Evolutionary conservation across 2,888 invertebrate species (phyloP).

Genomic region (Megalurothrips usitatus): DNA sequence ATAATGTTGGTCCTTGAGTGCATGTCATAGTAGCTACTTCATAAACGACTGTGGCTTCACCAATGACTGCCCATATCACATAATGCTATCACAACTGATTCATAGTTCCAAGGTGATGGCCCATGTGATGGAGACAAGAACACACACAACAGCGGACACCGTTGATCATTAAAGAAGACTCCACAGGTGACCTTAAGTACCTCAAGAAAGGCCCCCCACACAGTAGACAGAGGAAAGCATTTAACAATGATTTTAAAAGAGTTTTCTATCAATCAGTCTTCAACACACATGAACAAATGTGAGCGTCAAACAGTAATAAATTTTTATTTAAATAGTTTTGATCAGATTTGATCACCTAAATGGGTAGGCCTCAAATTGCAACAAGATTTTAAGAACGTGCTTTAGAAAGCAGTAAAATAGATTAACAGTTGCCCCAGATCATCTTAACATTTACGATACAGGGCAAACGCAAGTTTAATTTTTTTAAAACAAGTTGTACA

Average conservation of each 20-base stretch:
- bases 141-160: background rate
- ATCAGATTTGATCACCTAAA: background rate
- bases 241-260: background rate
- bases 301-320: background rate
- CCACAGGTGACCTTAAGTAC: background rate
- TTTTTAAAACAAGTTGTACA: background rate
- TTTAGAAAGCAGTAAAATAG: background rate
- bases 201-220: background rate
- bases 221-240: background rate
- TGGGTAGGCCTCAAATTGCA: background rate
- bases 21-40: background rate
- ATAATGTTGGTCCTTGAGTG: background rate
- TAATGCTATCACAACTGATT: background rate
- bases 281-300: background rate
- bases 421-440: background rate
- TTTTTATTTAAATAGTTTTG: background rate
- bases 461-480: background rate
- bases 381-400: background rate
- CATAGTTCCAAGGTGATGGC: background rate
- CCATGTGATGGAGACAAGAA: background rate
- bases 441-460: background rate
- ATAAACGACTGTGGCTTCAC: background rate
- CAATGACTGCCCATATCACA: background rate
- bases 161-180: background rate
- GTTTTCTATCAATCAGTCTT: background rate